These are phyloP conservation scores for Noctilio leporinus DNA, from an alignment of 2,113 vertebrate species.

Conservation along the genomic window DNA sequence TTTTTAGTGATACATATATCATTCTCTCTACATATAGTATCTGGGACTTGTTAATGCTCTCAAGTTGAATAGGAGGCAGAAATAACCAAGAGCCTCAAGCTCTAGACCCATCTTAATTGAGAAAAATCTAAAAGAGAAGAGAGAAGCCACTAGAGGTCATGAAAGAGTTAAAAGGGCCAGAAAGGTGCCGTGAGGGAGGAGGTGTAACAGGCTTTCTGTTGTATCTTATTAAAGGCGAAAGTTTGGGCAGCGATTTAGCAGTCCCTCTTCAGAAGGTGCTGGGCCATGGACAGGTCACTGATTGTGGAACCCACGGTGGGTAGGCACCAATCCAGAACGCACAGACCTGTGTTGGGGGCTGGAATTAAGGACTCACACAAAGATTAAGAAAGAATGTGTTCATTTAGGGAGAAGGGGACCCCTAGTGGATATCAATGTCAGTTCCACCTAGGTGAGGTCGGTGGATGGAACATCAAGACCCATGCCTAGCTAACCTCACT, in stretches of 20 bases:
- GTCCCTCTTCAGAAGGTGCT: not conserved
- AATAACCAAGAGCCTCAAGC: not conserved
- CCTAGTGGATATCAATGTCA: not conserved
- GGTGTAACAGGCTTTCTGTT: accelerated
- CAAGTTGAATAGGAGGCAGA: not conserved
- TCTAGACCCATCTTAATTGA: not conserved
- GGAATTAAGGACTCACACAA: not conserved
- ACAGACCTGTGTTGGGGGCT: not conserved
- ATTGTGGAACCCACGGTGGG: not conserved
- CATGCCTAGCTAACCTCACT: not conserved
- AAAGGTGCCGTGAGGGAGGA: not conserved
- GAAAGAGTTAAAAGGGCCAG: not conserved
- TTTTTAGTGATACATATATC: not conserved
- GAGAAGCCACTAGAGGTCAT: not conserved
- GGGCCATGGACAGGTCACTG: not conserved
- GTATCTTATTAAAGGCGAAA: not conserved
- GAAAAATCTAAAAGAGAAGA: not conserved
- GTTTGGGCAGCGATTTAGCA: not conserved
- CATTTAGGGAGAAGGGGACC: not conserved
- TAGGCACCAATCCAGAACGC: not conserved
- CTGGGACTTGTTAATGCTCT: not conserved
- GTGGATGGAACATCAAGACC: not conserved
- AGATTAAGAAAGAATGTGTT: not conserved
- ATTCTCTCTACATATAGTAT: not conserved
- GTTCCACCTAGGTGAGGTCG: not conserved